Percentiles rank a stretch among this genome's conserved stretches.
phyloP scores from a whole-genome alignment of 2,888 invertebrate species.

The Lomographa bimaculata region DNA sequence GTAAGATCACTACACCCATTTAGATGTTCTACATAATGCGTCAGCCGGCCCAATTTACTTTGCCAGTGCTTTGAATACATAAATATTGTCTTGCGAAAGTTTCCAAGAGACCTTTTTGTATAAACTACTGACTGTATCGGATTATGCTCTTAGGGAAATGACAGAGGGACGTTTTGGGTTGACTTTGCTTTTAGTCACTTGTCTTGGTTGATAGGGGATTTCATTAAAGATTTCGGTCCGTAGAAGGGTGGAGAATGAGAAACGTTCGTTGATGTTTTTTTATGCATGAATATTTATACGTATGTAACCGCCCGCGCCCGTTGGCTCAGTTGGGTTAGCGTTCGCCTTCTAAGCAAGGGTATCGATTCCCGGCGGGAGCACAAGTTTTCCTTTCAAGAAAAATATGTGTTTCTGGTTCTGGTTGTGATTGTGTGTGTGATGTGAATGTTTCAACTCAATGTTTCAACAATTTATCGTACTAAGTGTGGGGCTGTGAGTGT shows the following conservation, averaged over 20 bases:
- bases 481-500: too few species aligned
- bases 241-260: too few species aligned
- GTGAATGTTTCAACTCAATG: too few species aligned
- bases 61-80: constrained; percentile 26
- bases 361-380: too few species aligned
- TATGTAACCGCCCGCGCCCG: too few species aligned
- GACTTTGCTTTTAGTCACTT: constrained; percentile 17
- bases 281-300: background rate
- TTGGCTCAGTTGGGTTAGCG: too few species aligned
- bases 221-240: constrained; percentile 5
- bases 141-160: constrained; percentile 35
- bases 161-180: constrained; percentile 16
- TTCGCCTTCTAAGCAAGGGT: too few species aligned
- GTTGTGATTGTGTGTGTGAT: too few species aligned
- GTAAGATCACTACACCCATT: background rate
- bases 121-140: constrained; percentile 33
- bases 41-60: constrained; percentile 20
- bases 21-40: background rate
- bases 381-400: too few species aligned
- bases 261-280: too few species aligned
- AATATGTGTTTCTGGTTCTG: too few species aligned
- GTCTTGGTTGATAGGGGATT: constrained; percentile 7
- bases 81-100: constrained; percentile 23
- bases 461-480: too few species aligned
- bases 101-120: constrained; percentile 27